These are phyloP conservation scores for Coelopa pilipes DNA, from an alignment of 2,888 invertebrate species.

Conservation along the genomic window DNA sequence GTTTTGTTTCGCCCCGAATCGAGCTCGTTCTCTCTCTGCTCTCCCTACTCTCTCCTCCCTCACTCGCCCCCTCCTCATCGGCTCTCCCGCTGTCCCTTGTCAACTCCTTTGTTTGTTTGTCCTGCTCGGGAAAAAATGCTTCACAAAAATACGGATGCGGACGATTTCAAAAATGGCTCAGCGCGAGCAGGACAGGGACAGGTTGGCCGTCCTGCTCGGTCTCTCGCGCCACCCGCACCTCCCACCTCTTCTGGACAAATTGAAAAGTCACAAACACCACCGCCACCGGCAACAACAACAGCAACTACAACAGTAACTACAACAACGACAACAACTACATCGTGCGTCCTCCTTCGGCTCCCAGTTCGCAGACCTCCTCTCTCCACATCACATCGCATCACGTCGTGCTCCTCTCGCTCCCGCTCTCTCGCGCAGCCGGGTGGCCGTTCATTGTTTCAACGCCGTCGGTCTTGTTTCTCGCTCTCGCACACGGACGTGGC, in stretches of 20 bases:
- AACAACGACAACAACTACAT: conserved; percentile 28
- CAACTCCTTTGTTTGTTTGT: conserved; percentile 41
- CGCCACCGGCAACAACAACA: conserved; percentile 39
- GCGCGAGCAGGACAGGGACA: not conserved
- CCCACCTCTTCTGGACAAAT: not conserved
- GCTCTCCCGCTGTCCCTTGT: conserved; percentile 24
- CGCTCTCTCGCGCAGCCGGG: not conserved
- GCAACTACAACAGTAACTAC: conserved; percentile 44
- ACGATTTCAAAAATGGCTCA: conserved; percentile 38
- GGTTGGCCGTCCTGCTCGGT: no score
- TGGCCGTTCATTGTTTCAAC: conserved; percentile 23
- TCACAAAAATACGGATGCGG: conserved; percentile 39
- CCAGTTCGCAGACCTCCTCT: no score
- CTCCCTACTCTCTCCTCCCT: no score
- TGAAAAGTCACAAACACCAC: conserved; percentile 37
- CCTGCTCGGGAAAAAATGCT: conserved; percentile 33
- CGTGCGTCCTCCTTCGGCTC: no score
- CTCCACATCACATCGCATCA: conserved; percentile 17
- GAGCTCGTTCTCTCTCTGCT: no score
- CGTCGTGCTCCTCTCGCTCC: not conserved
- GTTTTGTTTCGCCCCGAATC: conserved; percentile 35
- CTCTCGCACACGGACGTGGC: conserved; percentile 41
- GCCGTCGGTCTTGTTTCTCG: conserved; percentile 26
- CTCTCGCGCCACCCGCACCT: no score
- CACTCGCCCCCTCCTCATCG: no score